Evolutionary conservation across 2,113 vertebrate species (phyloP).

Genomic region (Xenus cinereus): DNA sequence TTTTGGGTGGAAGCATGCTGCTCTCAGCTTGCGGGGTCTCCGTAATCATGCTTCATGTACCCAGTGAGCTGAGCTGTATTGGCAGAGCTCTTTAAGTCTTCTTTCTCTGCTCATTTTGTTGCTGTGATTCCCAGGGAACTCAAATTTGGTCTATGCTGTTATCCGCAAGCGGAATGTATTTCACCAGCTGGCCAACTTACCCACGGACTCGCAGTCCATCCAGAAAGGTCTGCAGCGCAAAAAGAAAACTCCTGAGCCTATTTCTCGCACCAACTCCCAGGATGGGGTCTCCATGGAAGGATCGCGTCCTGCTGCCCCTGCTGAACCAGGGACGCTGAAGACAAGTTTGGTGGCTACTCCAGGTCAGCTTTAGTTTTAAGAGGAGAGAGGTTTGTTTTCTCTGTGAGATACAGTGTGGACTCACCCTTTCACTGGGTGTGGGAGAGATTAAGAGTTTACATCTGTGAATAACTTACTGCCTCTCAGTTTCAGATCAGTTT

Average conservation of each 20-base stretch:
- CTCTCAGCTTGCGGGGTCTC: not conserved
- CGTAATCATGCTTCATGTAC: not conserved
- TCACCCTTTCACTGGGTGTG: conserved; percentile 37
- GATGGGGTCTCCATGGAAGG: conserved; percentile 96
- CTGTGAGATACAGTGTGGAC: not conserved
- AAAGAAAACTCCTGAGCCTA: conserved; percentile 82
- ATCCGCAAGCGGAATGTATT: conserved; percentile 96
- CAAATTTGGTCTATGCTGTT: conserved; percentile 94
- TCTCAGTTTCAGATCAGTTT: conserved; percentile 7
- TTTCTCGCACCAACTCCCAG: conserved; percentile 92
- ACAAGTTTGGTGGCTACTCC: conserved; percentile 92
- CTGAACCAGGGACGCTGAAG: conserved; percentile 93
- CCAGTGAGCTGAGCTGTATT: not conserved
- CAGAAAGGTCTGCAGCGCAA: conserved; percentile 93
- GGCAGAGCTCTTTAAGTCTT: not conserved
- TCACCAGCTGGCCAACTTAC: conserved; percentile 95
- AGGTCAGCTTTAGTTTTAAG: conserved; percentile 72
- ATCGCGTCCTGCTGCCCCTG: conserved; percentile 89
- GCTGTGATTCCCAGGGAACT: conserved; percentile 84
- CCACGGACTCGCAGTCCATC: conserved; percentile 85
- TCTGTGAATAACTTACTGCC: not conserved
- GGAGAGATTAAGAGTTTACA: conserved; percentile 46
- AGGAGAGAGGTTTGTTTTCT: conserved; percentile 7
- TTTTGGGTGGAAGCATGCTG: not conserved
- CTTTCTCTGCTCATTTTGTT: not conserved